A percentile compares a stretch with the other conserved stretches of the same genome.
These are phyloP conservation scores for Xenotilapia longispinis DNA, from an alignment of 2,113 vertebrate genomes.

Conservation along the genomic window DNA sequence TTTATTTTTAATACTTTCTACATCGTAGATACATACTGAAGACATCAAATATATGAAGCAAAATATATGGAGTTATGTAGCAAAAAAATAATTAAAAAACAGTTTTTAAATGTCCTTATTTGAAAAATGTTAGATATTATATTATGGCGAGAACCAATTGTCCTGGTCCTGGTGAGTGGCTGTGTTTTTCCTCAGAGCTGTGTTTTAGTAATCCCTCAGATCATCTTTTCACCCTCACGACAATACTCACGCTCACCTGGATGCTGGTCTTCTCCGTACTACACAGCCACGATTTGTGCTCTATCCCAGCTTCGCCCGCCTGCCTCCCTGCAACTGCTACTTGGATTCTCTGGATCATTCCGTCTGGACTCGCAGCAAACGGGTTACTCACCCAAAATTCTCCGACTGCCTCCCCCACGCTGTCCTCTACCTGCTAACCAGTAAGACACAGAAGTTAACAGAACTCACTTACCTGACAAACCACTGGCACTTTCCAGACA, in stretches of 20 bases:
- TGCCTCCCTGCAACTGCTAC: not conserved
- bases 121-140: not conserved
- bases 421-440: not conserved
- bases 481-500: not conserved
- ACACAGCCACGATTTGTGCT: not conserved
- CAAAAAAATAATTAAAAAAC: not conserved
- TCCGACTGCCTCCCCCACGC: not conserved
- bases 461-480: not conserved
- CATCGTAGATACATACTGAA: not conserved
- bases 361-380: not conserved
- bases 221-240: not conserved
- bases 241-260: not conserved
- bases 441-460: not conserved
- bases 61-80: not conserved
- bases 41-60: not conserved
- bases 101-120: not conserved
- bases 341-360: not conserved
- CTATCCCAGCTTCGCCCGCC: not conserved
- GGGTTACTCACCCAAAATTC: not conserved
- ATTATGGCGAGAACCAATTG: not conserved
- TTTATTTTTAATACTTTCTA: not conserved
- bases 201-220: not conserved
- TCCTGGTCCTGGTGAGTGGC: not conserved
- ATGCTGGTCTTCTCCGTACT: not conserved
- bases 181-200: not conserved